Evolutionary conservation across 2,113 vertebrate genomes (phyloP).

Genomic region (Microcebus tavaratra): DNA sequence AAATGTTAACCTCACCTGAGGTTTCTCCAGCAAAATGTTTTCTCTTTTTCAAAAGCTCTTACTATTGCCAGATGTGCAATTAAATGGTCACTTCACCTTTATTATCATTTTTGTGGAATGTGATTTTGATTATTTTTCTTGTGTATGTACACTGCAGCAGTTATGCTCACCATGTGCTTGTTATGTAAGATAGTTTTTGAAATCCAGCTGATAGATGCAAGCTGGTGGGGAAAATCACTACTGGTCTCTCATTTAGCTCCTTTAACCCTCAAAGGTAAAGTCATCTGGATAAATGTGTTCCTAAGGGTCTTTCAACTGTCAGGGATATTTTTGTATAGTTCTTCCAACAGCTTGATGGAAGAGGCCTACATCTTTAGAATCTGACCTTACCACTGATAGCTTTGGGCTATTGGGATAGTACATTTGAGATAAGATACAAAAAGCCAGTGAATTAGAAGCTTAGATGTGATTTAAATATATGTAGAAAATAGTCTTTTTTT

Average conservation of each 20-base stretch:
- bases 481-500: not conserved
- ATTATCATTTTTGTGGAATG: conserved; percentile 65
- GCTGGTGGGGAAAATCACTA: conserved; percentile 19
- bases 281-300: conserved; percentile 46
- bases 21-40: not conserved
- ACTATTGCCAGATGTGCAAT: conserved; percentile 52
- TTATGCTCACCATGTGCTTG: conserved; percentile 74
- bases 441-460: conserved; percentile 74
- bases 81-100: conserved; percentile 60
- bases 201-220: conserved; percentile 12
- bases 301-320: conserved; percentile 58
- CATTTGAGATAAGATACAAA: conserved; percentile 58
- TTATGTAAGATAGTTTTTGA: conserved; percentile 68
- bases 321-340: conserved; percentile 66
- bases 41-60: conserved; percentile 38
- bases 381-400: conserved; percentile 65
- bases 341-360: conserved; percentile 65
- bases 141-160: conserved; percentile 64
- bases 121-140: conserved; percentile 73
- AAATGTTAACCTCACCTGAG: conserved; percentile 2
- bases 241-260: conserved; percentile 58
- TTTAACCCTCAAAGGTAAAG: conserved; percentile 71
- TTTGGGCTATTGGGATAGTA: not conserved
- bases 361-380: not conserved
- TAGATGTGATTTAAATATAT: not conserved